phyloP scores from a whole-genome alignment of 2,113 vertebrate species.

The Dendrocopos noguchii region DNA sequence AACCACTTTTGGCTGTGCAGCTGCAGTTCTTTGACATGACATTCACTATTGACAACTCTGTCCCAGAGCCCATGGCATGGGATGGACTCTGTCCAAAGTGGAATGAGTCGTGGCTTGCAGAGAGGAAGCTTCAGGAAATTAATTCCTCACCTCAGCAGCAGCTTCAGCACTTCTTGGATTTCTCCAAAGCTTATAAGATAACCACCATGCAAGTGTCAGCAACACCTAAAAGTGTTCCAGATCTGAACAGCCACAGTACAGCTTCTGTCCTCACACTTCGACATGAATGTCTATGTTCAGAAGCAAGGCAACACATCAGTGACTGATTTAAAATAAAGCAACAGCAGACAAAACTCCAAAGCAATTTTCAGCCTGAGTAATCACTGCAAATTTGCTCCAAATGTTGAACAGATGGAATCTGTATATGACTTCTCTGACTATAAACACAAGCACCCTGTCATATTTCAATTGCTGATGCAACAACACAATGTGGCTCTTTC shows the following conservation, averaged over 20 bases:
- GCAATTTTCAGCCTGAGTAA: constrained; percentile 66
- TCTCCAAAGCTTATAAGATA: background rate
- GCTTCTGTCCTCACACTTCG: constrained; percentile 9
- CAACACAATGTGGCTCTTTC: constrained; percentile 21
- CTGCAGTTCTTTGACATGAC: background rate
- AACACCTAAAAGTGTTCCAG: constrained; percentile 4
- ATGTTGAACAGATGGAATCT: constrained; percentile 67
- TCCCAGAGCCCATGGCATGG: background rate
- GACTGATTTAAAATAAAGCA: constrained; percentile 55
- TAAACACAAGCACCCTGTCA: constrained; percentile 32
- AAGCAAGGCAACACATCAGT: background rate
- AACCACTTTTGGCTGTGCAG: background rate
- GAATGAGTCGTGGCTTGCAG: background rate
- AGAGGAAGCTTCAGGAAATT: background rate
- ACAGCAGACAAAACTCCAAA: constrained; percentile 59
- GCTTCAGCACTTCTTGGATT: background rate
- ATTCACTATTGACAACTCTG: background rate
- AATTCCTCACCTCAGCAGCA: background rate
- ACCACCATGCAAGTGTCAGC: background rate
- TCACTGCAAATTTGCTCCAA: constrained; percentile 59
- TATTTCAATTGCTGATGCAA: constrained; percentile 55
- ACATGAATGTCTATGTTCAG: background rate
- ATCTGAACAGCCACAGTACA: constrained; percentile 32
- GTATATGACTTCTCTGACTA: constrained; percentile 49
- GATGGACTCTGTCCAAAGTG: background rate